phyloP scores from a whole-genome alignment of 2,888 invertebrate species.

The Tachina grossa region DNA sequence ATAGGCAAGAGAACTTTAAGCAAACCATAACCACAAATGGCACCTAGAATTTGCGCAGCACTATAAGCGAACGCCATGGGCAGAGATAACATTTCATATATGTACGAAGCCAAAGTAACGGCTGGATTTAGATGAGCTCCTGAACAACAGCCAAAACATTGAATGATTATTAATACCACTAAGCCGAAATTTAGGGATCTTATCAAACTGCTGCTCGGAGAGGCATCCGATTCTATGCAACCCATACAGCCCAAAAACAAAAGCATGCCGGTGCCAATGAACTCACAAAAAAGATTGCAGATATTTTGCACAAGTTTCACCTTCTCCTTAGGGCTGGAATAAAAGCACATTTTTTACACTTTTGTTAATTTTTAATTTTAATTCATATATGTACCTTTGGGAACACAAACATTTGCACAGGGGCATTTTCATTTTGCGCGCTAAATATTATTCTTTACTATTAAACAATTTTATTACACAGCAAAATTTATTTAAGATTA shows the following conservation, averaged over 20 bases:
- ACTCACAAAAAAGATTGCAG: slow-evolving; percentile 85
- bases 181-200: slow-evolving; percentile 85
- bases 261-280: slow-evolving; percentile 87
- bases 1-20: slow-evolving; percentile 85
- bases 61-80: slow-evolving; percentile 85
- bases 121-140: slow-evolving; percentile 91
- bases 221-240: slow-evolving; percentile 80
- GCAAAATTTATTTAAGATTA: slow-evolving; percentile 28
- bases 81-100: slow-evolving; percentile 79
- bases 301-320: slow-evolving; percentile 77
- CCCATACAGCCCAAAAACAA: slow-evolving; percentile 90
- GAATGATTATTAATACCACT: slow-evolving; percentile 87
- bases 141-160: slow-evolving; percentile 90
- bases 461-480: slow-evolving; percentile 3
- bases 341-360: background rate
- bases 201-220: slow-evolving; percentile 80
- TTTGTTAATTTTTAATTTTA: background rate
- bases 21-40: slow-evolving; percentile 87
- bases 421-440: slow-evolving; percentile 28
- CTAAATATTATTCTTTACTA: background rate
- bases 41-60: slow-evolving; percentile 87
- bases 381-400: slow-evolving; percentile 25
- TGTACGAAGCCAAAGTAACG: slow-evolving; percentile 87
- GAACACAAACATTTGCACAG: slow-evolving; percentile 28
- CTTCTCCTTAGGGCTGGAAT: slow-evolving; percentile 34